Conservation (phyloP, 1,140 invertebrate genomes). For the Helicorthomorpha holstii region DNA sequence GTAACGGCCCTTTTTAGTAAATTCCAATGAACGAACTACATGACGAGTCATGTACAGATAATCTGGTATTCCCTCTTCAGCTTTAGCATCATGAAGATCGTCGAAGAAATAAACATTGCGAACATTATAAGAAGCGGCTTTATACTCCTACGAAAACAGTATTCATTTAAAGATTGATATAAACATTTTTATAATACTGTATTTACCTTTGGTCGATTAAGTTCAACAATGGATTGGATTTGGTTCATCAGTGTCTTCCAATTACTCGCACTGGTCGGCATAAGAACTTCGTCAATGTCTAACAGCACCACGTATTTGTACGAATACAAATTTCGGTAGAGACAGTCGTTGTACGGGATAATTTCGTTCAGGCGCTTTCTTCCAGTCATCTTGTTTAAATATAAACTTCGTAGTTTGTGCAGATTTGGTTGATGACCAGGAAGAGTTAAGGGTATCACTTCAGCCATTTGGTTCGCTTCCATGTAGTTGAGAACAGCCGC, state of each 20-base stretch:
- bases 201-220: neutral
- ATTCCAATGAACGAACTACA: slow-evolving; percentile 74
- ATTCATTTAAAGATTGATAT: too few relatives aligned
- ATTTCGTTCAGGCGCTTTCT: slow-evolving; percentile 87
- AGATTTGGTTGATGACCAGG: slow-evolving; percentile 82
- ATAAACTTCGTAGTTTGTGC: slow-evolving; percentile 69
- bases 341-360: slow-evolving; percentile 91
- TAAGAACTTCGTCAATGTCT: slow-evolving; percentile 88
- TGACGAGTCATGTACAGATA: slow-evolving; percentile 42
- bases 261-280: slow-evolving; percentile 55
- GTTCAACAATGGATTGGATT: slow-evolving; percentile 44
- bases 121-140: too few relatives aligned
- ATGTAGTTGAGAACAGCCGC: slow-evolving; percentile 73
- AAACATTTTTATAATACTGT: neutral
- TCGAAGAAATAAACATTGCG: slow-evolving; percentile 90
- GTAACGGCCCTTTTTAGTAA: slow-evolving; percentile 82
- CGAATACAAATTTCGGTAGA: slow-evolving; percentile 79
- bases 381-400: slow-evolving; percentile 57
- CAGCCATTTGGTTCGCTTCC: slow-evolving; percentile 48
- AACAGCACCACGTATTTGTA: slow-evolving; percentile 79
- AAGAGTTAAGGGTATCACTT: slow-evolving; percentile 69
- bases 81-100: slow-evolving; percentile 61
- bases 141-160: too few relatives aligned
- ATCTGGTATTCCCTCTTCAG: slow-evolving; percentile 14
- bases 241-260: slow-evolving; percentile 64